phyloP scores from a whole-genome alignment of 2,888 invertebrate genomes.

The Cordilura impudica region DNA sequence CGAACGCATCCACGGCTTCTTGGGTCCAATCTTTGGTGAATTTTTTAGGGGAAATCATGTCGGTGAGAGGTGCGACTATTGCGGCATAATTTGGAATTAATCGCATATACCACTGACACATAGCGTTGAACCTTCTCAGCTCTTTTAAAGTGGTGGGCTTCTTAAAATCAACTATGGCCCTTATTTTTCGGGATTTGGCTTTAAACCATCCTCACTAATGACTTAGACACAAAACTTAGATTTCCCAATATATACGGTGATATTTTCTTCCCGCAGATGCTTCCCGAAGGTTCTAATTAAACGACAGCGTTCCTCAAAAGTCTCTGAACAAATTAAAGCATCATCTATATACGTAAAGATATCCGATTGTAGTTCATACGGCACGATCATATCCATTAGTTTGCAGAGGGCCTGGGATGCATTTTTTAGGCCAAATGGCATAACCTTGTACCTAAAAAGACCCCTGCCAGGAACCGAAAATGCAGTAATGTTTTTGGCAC shows the following conservation, averaged over 20 bases:
- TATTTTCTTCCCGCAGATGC: background rate
- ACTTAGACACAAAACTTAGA: slow-evolving; percentile 34
- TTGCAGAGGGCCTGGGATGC: slow-evolving; percentile 20
- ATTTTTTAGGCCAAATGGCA: too few relatives aligned
- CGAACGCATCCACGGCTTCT: slow-evolving; percentile 23
- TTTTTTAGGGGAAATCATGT: slow-evolving; percentile 28
- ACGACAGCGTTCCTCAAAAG: background rate
- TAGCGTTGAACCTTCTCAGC: slow-evolving; percentile 15
- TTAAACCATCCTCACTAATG: slow-evolving; percentile 23
- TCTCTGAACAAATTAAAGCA: background rate
- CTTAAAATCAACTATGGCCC: slow-evolving; percentile 23
- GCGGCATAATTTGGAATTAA: slow-evolving; percentile 14
- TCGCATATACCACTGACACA: slow-evolving; percentile 23
- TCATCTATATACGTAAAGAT: slow-evolving; percentile 24
- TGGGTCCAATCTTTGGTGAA: slow-evolving; percentile 7
- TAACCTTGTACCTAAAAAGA: too few relatives aligned
- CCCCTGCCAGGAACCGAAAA: too few relatives aligned
- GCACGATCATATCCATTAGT: slow-evolving; percentile 28
- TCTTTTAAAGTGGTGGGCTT: background rate
- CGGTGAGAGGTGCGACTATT: background rate
- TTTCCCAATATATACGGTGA: slow-evolving; percentile 46
- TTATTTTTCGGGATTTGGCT: slow-evolving; percentile 27
- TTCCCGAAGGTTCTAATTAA: background rate
- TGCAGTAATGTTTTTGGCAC: too few relatives aligned
- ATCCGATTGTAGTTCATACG: background rate